Percentiles rank a stretch among this genome's conserved stretches.
Conservation (phyloP, 2,888 invertebrate species). For the Urechis unicinctus region DNA sequence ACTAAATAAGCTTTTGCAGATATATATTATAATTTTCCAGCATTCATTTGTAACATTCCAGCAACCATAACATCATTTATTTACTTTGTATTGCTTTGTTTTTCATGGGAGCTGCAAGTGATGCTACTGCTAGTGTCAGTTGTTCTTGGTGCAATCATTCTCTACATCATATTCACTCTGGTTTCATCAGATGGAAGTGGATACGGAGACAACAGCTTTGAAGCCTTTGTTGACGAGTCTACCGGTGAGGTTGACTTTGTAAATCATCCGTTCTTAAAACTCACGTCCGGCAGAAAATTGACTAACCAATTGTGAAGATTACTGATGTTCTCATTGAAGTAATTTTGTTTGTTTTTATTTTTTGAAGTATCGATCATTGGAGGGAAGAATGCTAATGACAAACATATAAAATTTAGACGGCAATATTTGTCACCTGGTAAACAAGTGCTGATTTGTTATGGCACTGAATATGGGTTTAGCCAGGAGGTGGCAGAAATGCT, state of each 20-base stretch:
- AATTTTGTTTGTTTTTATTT: background rate
- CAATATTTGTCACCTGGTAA: constrained; percentile 16
- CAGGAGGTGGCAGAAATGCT: constrained; percentile 28
- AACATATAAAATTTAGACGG: background rate
- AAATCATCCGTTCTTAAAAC: no score
- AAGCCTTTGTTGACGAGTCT: constrained; percentile 5
- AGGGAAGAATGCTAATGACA: background rate
- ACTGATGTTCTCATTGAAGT: no score
- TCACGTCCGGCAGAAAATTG: no score
- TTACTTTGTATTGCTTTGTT: no score
- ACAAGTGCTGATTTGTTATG: constrained; percentile 30
- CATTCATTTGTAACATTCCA: no score
- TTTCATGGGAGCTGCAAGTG: no score
- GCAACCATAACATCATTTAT: no score
- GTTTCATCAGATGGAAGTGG: constrained; percentile 1
- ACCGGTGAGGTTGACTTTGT: no score
- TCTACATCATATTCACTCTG: constrained; percentile 6
- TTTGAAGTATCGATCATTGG: background rate
- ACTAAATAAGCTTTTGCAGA: no score
- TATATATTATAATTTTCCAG: no score
- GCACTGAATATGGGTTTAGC: constrained; percentile 35
- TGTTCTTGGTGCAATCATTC: background rate
- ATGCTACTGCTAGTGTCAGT: background rate
- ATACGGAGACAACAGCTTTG: background rate
- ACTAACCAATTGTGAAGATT: no score